Percentiles rank a stretch among this genome's conserved stretches.
These are phyloP conservation scores for Noctua fimbriata DNA, from an alignment of 2,888 invertebrate species.

Conservation along the genomic window DNA sequence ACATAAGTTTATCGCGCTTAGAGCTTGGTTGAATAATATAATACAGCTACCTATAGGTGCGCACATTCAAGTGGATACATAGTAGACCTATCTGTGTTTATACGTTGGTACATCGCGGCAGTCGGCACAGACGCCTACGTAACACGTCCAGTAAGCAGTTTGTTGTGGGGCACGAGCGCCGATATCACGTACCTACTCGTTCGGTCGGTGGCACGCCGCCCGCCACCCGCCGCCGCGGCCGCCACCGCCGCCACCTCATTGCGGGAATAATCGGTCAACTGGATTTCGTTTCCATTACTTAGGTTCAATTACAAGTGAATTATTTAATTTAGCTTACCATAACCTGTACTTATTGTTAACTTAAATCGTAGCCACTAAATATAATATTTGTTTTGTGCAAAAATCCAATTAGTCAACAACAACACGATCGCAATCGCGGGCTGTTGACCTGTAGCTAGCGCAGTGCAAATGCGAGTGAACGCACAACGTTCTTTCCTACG, in stretches of 20 bases:
- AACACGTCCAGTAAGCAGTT: slow-evolving; percentile 90
- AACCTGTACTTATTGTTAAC: slow-evolving; percentile 27
- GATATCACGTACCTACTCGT: slow-evolving; percentile 88
- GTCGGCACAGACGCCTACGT: slow-evolving; percentile 85
- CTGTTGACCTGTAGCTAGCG: slow-evolving; percentile 87
- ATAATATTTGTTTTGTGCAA: slow-evolving; percentile 72
- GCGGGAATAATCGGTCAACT: slow-evolving; percentile 88
- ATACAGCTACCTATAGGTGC: slow-evolving; percentile 50
- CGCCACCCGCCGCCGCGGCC: slow-evolving; percentile 79
- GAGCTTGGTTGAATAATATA: slow-evolving; percentile 71
- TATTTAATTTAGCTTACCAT: slow-evolving; percentile 32
- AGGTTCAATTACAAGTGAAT: slow-evolving; percentile 54
- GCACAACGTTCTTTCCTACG: slow-evolving; percentile 73
- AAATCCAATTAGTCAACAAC: slow-evolving; percentile 82
- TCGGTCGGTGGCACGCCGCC: slow-evolving; percentile 84
- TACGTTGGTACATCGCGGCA: slow-evolving; percentile 83
- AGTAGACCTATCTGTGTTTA: slow-evolving; percentile 78
- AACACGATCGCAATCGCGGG: slow-evolving; percentile 84
- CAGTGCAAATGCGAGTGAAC: slow-evolving; percentile 76
- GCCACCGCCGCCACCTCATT: slow-evolving; percentile 85
- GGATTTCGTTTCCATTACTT: slow-evolving; percentile 74
- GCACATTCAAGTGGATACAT: slow-evolving; percentile 71
- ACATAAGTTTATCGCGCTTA: slow-evolving; percentile 75
- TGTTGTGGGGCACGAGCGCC: slow-evolving; percentile 90
- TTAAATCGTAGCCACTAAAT: slow-evolving; percentile 27